These are phyloP conservation scores for Aphidoletes aphidimyza DNA, from an alignment of 2,888 invertebrate species.

Conservation along the genomic window DNA sequence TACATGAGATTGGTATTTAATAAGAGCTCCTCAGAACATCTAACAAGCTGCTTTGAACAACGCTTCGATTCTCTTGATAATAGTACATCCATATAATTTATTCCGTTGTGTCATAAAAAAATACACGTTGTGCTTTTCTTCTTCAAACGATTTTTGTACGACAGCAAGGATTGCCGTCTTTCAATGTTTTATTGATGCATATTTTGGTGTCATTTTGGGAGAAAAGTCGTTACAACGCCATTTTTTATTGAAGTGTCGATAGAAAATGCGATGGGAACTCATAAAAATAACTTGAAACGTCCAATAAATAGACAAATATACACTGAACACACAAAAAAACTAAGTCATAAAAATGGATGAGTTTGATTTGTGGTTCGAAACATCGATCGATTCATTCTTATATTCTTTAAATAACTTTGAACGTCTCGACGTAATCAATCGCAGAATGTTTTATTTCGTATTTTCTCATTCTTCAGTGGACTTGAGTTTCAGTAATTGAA, in stretches of 20 bases:
- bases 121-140: background rate
- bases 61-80: background rate
- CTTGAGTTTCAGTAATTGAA: background rate
- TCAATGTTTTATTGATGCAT: background rate
- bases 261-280: background rate
- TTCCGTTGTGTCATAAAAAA: background rate
- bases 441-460: background rate
- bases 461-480: background rate
- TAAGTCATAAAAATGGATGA: background rate
- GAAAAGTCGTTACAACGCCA: background rate
- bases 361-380: conserved; percentile 50
- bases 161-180: background rate
- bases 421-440: background rate
- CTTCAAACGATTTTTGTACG: background rate
- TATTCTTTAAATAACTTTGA: background rate
- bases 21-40: background rate
- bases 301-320: background rate
- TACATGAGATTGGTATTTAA: conserved; percentile 30
- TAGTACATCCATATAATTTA: background rate
- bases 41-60: background rate
- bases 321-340: no score
- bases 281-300: background rate
- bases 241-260: background rate
- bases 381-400: background rate
- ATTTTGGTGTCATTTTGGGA: background rate